A percentile compares a stretch with the other conserved stretches of the same genome.
Conservation (phyloP, 2,888 invertebrate species). For the Halocaridina rubra region DNA sequence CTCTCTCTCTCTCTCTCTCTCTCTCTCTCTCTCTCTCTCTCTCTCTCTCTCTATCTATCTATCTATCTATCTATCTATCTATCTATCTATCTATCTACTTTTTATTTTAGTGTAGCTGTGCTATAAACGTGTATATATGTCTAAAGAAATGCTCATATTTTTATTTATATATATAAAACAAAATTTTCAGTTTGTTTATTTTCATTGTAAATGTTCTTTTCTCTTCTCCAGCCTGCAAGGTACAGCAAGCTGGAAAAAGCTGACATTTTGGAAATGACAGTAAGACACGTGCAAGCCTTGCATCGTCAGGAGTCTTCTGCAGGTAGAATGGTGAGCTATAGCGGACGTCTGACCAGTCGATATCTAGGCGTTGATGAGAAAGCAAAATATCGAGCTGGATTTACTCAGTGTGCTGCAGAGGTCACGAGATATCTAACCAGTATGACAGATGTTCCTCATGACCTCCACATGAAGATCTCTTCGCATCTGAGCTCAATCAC, state of each 20-base stretch:
- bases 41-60: neutral
- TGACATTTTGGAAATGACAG: constrained; percentile 96
- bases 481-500: constrained; percentile 42
- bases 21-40: neutral
- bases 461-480: constrained; percentile 29
- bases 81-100: neutral
- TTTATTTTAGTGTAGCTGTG: neutral
- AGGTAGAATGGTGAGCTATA: neutral
- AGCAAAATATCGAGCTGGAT: constrained; percentile 49
- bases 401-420: constrained; percentile 43
- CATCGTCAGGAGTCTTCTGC: constrained; percentile 75
- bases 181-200: neutral
- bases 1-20: neutral
- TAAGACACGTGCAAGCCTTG: constrained; percentile 88
- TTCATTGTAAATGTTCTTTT: neutral
- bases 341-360: neutral
- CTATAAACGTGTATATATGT: neutral
- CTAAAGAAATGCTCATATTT: neutral
- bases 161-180: neutral
- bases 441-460: constrained; percentile 25
- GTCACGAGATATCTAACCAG: constrained; percentile 36
- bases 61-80: neutral
- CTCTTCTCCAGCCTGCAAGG: constrained; percentile 80
- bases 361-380: constrained; percentile 21
- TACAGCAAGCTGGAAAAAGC: constrained; percentile 96